phyloP scores from a whole-genome alignment of 2,113 vertebrate species.

The Caranx melampygus region DNA sequence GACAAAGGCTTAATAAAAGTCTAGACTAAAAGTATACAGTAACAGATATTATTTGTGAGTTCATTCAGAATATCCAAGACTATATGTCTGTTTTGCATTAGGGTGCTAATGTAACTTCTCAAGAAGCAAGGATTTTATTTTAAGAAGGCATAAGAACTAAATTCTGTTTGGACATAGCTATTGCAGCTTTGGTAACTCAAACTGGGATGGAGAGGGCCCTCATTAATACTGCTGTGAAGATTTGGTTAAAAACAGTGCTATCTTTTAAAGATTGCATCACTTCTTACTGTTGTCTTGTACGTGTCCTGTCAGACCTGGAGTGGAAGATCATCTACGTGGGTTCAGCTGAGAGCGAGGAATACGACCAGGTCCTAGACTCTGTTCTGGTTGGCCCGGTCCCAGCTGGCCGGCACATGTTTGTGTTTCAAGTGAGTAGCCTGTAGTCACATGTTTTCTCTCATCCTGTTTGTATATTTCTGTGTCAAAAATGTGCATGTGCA shows the following conservation, averaged over 20 bases:
- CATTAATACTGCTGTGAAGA: too few species aligned
- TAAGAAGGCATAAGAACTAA: too few species aligned
- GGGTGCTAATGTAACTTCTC: too few species aligned
- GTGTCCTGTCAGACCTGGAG: constrained; percentile 85
- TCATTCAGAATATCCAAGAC: too few species aligned
- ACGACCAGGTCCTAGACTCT: constrained; percentile 91
- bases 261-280: neutral
- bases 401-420: constrained; percentile 92
- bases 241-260: neutral
- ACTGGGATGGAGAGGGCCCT: too few species aligned
- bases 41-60: too few species aligned
- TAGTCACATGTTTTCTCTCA: neutral
- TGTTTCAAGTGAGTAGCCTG: constrained; percentile 87
- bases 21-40: too few species aligned
- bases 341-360: constrained; percentile 92
- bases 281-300: neutral
- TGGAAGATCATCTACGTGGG: constrained; percentile 96
- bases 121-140: too few species aligned
- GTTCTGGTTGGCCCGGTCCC: constrained; percentile 92
- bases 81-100: too few species aligned
- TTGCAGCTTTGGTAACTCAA: too few species aligned
- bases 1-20: too few species aligned
- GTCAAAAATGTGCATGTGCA: neutral
- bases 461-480: neutral
- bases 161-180: too few species aligned